Percentiles rank a stretch among this genome's conserved stretches.
Evolutionary conservation across 2,888 invertebrate species (phyloP).

Genomic region (Loripinus fragilis): DNA sequence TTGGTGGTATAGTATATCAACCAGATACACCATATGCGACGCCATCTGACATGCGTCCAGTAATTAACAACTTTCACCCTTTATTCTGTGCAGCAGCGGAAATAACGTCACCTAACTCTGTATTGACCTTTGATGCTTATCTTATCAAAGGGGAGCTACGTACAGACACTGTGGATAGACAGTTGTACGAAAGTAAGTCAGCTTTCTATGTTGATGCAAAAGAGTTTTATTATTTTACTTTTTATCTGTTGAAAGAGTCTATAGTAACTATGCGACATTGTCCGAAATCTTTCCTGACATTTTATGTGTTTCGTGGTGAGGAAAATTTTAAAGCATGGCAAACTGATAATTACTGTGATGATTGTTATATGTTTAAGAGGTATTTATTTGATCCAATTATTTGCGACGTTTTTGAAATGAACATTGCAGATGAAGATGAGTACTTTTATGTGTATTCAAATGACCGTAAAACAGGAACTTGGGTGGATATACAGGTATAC

Average conservation of each 20-base stretch:
- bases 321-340: constrained; percentile 44
- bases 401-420: neutral
- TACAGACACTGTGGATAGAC: constrained; percentile 16
- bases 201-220: constrained; percentile 35
- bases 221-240: constrained; percentile 38
- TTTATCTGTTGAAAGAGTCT: constrained; percentile 43
- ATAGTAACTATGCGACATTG: constrained; percentile 30
- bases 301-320: constrained; percentile 39
- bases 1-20: constrained; percentile 39
- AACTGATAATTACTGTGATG: constrained; percentile 34
- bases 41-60: constrained; percentile 48
- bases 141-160: constrained; percentile 24
- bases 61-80: constrained; percentile 41
- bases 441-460: constrained; percentile 47
- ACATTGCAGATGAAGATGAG: constrained; percentile 30
- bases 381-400: neutral
- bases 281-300: constrained; percentile 21
- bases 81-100: constrained; percentile 51
- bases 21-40: constrained; percentile 36
- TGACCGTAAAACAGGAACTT: constrained; percentile 21
- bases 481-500: constrained; percentile 38
- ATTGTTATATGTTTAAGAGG: constrained; percentile 35
- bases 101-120: constrained; percentile 19
- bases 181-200: neutral
- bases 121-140: constrained; percentile 41